Evolutionary conservation across 1,140 invertebrate species (phyloP).

Genomic region (Calephelis nemesis): DNA sequence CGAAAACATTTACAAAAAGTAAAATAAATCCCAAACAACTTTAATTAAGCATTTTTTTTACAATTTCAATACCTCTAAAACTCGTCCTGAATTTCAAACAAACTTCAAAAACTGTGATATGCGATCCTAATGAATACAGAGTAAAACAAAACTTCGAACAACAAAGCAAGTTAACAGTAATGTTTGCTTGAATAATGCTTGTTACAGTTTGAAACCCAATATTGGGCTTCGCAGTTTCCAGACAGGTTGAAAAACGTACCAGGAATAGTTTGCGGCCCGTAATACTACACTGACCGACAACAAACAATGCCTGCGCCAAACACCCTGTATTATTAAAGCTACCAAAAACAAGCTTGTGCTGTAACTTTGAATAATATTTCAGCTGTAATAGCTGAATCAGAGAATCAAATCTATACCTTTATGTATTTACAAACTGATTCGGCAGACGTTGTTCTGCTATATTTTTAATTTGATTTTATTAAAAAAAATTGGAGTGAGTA

Average conservation of each 20-base stretch:
- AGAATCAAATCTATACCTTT: neutral
- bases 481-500: no score
- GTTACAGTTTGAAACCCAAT: conserved; percentile 15
- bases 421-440: no score
- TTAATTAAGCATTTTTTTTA: no score
- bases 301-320: neutral
- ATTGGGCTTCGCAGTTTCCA: neutral
- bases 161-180: neutral
- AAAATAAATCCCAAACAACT: no score
- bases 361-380: conserved; percentile 1
- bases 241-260: conserved; percentile 13
- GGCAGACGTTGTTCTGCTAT: no score
- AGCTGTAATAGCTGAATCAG: neutral
- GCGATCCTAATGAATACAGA: neutral
- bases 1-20: no score
- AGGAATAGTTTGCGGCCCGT: conserved; percentile 1
- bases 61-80: no score
- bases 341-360: neutral
- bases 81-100: no score
- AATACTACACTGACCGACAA: conserved; percentile 7
- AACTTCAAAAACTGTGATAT: no score
- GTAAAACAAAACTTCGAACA: neutral
- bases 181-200: conserved; percentile 4
- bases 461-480: no score
- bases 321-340: conserved; percentile 10